A percentile compares a stretch with the other conserved stretches of the same genome.
phyloP scores from a whole-genome alignment of 2,888 invertebrate genomes.

The Drosophila kuntzei region DNA sequence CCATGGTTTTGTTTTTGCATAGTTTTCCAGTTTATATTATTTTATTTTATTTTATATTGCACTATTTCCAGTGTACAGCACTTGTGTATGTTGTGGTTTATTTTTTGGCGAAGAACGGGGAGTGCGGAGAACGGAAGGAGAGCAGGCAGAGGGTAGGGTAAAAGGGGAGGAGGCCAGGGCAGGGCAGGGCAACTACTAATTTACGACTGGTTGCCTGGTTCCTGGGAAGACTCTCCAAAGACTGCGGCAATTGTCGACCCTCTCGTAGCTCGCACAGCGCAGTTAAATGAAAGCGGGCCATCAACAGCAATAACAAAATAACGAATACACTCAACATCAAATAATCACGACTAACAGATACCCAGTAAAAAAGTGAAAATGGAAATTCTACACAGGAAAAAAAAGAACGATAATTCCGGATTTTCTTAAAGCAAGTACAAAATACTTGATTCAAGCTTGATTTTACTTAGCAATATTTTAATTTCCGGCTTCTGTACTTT shows the following conservation, averaged over 20 bases:
- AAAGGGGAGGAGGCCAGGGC: not conserved
- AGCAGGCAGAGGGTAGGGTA: not conserved
- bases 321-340: slow-evolving; percentile 13
- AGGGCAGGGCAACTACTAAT: slow-evolving; percentile 64
- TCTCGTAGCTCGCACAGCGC: slow-evolving; percentile 42
- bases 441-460: no score
- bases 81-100: slow-evolving; percentile 1
- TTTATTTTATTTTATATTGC: slow-evolving; percentile 7
- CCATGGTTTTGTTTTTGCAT: not conserved
- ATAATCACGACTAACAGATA: slow-evolving; percentile 8
- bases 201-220: slow-evolving; percentile 62
- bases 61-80: slow-evolving; percentile 21
- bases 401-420: no score
- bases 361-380: no score
- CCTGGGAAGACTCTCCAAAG: slow-evolving; percentile 69
- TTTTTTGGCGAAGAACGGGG: not conserved
- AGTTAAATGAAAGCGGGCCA: slow-evolving; percentile 65
- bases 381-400: no score
- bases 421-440: no score
- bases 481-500: no score
- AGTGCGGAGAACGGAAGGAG: no score
- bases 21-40: slow-evolving; percentile 3
- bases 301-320: slow-evolving; percentile 50
- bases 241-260: slow-evolving; percentile 70
- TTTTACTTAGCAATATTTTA: no score